Evolutionary conservation across 2,888 invertebrate genomes (phyloP).

Genomic region (Odontocolon sp.): DNA sequence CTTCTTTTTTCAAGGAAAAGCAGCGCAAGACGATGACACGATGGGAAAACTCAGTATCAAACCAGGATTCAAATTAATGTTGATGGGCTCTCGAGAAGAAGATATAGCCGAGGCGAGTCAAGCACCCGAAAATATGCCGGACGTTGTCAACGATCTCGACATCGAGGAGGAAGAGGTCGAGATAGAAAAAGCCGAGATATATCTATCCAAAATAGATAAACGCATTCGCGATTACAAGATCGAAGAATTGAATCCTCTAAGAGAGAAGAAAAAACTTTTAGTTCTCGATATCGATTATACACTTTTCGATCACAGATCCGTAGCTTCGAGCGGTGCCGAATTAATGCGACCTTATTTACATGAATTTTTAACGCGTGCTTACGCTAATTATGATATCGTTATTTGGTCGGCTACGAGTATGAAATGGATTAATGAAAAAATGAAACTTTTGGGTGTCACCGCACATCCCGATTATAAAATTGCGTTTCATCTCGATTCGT

Average conservation of each 20-base stretch:
- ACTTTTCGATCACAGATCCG: slow-evolving; percentile 96
- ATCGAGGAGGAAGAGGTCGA: slow-evolving; percentile 93
- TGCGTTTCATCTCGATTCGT: slow-evolving; percentile 93
- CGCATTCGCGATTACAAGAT: slow-evolving; percentile 92
- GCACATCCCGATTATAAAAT: slow-evolving; percentile 93
- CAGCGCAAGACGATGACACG: slow-evolving; percentile 89
- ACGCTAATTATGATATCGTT: slow-evolving; percentile 96
- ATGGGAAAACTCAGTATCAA: slow-evolving; percentile 91
- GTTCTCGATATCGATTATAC: slow-evolving; percentile 99
- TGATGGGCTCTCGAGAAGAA: slow-evolving; percentile 97
- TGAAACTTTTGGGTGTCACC: slow-evolving; percentile 94
- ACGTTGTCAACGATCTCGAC: slow-evolving; percentile 95
- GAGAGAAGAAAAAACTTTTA: slow-evolving; percentile 93
- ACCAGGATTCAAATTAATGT: slow-evolving; percentile 95
- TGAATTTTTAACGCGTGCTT: slow-evolving; percentile 94
- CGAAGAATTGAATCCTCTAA: slow-evolving; percentile 89
- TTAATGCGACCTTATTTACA: slow-evolving; percentile 97
- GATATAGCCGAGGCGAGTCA: slow-evolving; percentile 92
- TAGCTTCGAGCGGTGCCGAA: slow-evolving; percentile 93
- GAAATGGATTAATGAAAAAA: slow-evolving; percentile 99
- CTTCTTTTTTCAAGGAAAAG: slow-evolving; percentile 86
- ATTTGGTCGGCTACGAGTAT: slow-evolving; percentile 99
- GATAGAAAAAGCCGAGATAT: slow-evolving; percentile 86
- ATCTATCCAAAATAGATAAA: slow-evolving; percentile 91
- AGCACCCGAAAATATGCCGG: slow-evolving; percentile 90